phyloP scores from a whole-genome alignment of 2,113 vertebrate species.

The Emberiza fucata region DNA sequence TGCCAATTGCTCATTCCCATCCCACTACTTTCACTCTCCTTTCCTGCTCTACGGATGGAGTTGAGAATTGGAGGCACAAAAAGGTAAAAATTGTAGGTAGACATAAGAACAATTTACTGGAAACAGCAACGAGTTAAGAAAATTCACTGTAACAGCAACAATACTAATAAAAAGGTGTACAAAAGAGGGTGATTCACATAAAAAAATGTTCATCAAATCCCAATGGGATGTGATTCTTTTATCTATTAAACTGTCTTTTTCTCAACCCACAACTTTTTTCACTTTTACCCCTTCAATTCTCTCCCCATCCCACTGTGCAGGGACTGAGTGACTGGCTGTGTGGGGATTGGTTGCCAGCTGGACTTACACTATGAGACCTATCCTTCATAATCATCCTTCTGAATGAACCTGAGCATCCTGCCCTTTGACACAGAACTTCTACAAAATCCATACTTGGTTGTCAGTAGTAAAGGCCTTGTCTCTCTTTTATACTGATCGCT shows the following conservation, averaged over 20 bases:
- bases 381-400: neutral
- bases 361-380: neutral
- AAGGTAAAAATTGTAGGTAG: neutral
- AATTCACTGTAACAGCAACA: neutral
- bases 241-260: neutral
- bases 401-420: neutral
- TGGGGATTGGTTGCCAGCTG: neutral
- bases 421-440: neutral
- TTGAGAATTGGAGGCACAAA: neutral
- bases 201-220: neutral
- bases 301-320: neutral
- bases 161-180: neutral
- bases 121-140: neutral
- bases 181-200: neutral
- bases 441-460: neutral
- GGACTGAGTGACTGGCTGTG: fast-evolving
- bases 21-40: neutral
- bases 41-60: neutral
- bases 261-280: neutral
- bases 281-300: fast-evolving
- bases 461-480: neutral
- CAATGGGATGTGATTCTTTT: neutral
- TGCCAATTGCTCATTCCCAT: neutral
- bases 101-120: neutral
- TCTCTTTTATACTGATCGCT: neutral